Evolutionary conservation across 2,797 vertebrate species (phyloP), one percentile per base, ranked within the genome.

Genomic region (Danionella dracula): DNA sequence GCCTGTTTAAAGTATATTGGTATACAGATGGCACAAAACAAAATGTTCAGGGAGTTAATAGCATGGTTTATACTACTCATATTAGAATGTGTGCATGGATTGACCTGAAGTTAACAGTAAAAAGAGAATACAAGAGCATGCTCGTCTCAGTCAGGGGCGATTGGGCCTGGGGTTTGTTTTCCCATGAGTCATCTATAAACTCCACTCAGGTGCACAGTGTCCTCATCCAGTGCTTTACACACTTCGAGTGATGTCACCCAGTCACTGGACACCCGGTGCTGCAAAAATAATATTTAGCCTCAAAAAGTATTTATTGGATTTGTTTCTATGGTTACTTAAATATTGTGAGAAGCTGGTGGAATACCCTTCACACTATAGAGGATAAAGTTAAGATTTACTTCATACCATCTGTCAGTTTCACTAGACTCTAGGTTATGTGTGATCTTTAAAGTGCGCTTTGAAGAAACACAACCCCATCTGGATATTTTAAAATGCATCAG

Each of bases 121-220:
- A 27, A 3, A 27, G 23, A 27, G 23, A 27, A 57, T 58, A 73
- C 49, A 46, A 37, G 46, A 32, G 23, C 56, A 54, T 73, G 77
- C 79, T 81, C 82, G 76, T 54, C 76, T 74, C 68, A 56, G 79
- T 80, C 66, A 80, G 76, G 77, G 77, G 71, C 70, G 69, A 76
- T 41, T 85, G 73, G 62, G 57, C 71, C 70, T 55, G 19, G 72
- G 72, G 81, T 81, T 85, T 86, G 75, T 85, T 85, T 87, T 80
- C 79, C 71, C 78, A 83, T 84, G 79, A 82, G 77, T 84, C 82
- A 84, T 79, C 75, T 78, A 77, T 83, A 84, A 84, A 85, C 73
- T 77, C 65, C 4, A 11, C 75, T 83, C 79, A 85, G 82, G 80
- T 86, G 84, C 76, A 78, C 57, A 56, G 61, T 53, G 37, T 59